A percentile compares a stretch with the other conserved stretches of the same genome.
Evolutionary conservation across 1,140 invertebrate species (phyloP).

Genomic region (Trigoniulus corallinus): DNA sequence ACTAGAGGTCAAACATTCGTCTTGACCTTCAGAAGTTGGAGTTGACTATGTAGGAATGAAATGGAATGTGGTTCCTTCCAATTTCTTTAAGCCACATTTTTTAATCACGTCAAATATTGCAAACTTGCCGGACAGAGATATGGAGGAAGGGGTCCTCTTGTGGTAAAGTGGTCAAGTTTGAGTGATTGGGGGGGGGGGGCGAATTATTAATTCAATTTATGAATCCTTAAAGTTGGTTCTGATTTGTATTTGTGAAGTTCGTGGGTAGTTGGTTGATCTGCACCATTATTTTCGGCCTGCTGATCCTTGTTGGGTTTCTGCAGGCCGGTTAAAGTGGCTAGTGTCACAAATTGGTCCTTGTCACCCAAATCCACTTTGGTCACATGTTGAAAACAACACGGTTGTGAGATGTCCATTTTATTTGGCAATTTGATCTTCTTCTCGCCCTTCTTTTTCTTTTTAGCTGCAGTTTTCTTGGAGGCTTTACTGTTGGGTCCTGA

Average conservation of each 20-base stretch:
- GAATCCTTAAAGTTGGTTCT: neutral
- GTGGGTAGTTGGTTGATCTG: too few species aligned
- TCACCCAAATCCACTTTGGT: slow-evolving; percentile 57
- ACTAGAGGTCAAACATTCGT: too few species aligned
- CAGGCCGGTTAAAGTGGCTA: slow-evolving; percentile 23
- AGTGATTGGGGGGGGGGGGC: neutral
- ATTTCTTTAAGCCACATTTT: too few species aligned
- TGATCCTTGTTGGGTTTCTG: neutral
- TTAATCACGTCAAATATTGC: too few species aligned
- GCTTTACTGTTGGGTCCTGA: slow-evolving; percentile 42
- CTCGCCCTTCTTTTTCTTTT: slow-evolving; percentile 30
- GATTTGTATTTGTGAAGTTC: neutral
- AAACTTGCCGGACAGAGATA: too few species aligned
- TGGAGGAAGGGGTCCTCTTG: too few species aligned
- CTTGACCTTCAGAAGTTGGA: too few species aligned
- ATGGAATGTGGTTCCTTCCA: too few species aligned
- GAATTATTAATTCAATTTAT: neutral
- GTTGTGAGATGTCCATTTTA: slow-evolving; percentile 67
- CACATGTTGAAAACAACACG: slow-evolving; percentile 73
- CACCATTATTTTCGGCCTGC: too few species aligned
- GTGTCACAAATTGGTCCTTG: slow-evolving; percentile 43
- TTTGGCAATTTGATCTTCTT: slow-evolving; percentile 36
- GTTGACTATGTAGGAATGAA: too few species aligned
- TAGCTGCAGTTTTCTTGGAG: slow-evolving; percentile 31
- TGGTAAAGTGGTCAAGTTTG: too few species aligned